These are phyloP conservation scores for Genyomyrus donnyi DNA, from an alignment of 2,113 vertebrate genomes.

Conservation along the genomic window DNA sequence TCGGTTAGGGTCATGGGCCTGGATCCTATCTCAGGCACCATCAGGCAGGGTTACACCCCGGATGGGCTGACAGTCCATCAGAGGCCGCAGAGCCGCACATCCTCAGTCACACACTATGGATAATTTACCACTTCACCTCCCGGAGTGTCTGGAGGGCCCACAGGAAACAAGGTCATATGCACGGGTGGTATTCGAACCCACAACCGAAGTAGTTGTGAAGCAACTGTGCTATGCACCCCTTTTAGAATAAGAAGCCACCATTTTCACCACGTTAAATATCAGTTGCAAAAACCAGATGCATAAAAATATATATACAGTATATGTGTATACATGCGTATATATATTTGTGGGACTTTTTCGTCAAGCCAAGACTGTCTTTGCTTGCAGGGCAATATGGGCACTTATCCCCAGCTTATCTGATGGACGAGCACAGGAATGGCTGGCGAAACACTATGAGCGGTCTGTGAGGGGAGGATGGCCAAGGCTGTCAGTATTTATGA, in stretches of 20 bases:
- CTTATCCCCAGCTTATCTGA: not conserved
- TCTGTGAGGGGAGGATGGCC: not conserved
- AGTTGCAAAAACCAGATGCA: not conserved
- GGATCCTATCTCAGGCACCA: not conserved
- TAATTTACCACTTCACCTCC: no score
- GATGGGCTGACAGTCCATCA: not conserved
- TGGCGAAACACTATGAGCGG: not conserved
- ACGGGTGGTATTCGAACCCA: not conserved
- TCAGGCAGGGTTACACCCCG: not conserved
- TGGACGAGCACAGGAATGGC: not conserved
- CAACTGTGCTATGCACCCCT: not conserved
- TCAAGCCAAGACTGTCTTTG: not conserved
- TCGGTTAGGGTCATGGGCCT: not conserved
- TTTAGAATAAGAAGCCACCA: not conserved
- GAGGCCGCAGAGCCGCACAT: not conserved
- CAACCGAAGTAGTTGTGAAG: not conserved
- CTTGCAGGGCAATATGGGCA: not conserved
- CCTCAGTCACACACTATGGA: not conserved
- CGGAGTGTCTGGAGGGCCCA: not conserved
- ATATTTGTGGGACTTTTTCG: not conserved
- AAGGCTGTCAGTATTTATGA: slow-evolving; percentile 6
- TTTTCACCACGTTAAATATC: not conserved
- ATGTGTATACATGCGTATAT: not conserved
- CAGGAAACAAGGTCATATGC: not conserved
- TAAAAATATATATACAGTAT: not conserved